Conservation (phyloP, 2,888 invertebrate genomes). For the Chromoteleia sp. region DNA sequence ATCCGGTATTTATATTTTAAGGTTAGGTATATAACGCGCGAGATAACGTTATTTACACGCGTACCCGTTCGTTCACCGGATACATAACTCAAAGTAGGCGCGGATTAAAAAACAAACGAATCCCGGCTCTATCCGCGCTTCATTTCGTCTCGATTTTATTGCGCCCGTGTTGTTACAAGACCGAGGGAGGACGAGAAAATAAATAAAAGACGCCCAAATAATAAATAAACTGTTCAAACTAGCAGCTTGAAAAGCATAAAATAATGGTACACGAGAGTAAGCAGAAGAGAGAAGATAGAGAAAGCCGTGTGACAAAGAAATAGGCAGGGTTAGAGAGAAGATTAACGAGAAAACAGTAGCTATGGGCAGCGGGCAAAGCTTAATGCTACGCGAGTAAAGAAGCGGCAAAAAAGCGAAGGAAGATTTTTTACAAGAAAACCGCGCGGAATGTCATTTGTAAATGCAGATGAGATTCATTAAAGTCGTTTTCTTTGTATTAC, state of each 20-base stretch:
- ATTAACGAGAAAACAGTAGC: conserved; percentile 58
- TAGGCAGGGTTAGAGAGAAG: conserved; percentile 48
- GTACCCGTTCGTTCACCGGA: conserved; percentile 70
- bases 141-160: conserved; percentile 63
- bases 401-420: conserved; percentile 32
- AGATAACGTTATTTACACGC: conserved; percentile 70
- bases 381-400: conserved; percentile 38
- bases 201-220: conserved; percentile 36
- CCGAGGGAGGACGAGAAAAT: conserved; percentile 43
- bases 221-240: conserved; percentile 30
- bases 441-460: conserved; percentile 42
- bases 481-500: conserved; percentile 1
- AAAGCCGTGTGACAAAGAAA: conserved; percentile 31
- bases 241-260: conserved; percentile 25
- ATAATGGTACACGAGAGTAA: conserved; percentile 23
- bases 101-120: conserved; percentile 67
- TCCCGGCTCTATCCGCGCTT: conserved; percentile 49
- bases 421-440: conserved; percentile 36
- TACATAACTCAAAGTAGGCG: conserved; percentile 68
- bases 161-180: conserved; percentile 56
- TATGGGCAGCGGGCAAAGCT: conserved; percentile 38
- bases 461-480: conserved; percentile 53
- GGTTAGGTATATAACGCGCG: conserved; percentile 66
- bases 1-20: conserved; percentile 70
- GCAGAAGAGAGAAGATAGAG: conserved; percentile 9